Evolutionary conservation across 2,113 vertebrate genomes (phyloP).

Genomic region (Poecile atricapillus): DNA sequence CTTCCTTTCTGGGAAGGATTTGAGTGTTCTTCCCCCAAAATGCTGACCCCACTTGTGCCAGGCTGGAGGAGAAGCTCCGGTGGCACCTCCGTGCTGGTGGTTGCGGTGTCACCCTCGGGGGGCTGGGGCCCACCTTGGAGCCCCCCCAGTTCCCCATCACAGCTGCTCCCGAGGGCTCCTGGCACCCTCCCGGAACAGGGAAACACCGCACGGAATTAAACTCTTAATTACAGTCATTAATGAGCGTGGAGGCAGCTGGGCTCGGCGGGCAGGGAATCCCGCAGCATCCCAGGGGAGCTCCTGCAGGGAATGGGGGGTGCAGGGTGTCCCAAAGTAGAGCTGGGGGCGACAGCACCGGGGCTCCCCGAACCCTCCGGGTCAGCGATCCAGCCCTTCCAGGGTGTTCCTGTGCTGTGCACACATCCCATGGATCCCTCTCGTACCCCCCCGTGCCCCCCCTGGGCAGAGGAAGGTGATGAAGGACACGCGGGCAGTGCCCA

Average conservation of each 20-base stretch:
- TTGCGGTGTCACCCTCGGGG: background rate
- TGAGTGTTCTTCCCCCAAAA: background rate
- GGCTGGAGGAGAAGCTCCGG: background rate
- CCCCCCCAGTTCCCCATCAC: background rate
- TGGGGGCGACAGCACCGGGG: fast-evolving
- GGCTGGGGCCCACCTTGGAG: background rate
- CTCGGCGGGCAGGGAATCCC: slow-evolving; percentile 7
- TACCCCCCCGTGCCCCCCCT: fast-evolving
- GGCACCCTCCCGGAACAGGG: background rate
- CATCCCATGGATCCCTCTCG: fast-evolving
- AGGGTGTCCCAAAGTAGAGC: background rate
- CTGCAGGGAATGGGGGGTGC: background rate
- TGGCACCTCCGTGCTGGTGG: background rate
- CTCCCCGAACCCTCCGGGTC: fast-evolving
- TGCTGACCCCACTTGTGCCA: background rate
- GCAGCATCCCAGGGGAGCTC: fast-evolving
- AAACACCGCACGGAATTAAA: background rate
- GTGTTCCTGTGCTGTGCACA: fast-evolving
- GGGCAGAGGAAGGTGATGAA: background rate
- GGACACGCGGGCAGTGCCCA: background rate
- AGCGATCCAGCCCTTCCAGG: too few species aligned
- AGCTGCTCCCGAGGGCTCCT: background rate
- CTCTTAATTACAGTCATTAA: slow-evolving; percentile 56
- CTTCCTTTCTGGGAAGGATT: background rate
- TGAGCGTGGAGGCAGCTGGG: slow-evolving; percentile 1